Evolutionary conservation across 1,140 invertebrate species (phyloP), one percentile per base, ranked within the genome.

Genomic region (Drosophila obscura): DNA sequence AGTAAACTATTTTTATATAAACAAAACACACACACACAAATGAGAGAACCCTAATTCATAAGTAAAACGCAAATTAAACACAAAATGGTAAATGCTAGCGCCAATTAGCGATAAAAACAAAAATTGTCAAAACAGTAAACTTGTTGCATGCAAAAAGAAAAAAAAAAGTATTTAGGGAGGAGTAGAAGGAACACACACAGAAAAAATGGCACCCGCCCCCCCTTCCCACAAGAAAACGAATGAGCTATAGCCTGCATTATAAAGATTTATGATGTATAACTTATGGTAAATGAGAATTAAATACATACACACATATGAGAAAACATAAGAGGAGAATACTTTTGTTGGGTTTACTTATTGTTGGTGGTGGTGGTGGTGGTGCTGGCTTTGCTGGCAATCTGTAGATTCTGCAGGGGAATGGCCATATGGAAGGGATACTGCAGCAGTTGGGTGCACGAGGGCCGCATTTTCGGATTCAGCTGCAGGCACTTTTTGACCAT

Each of bases 371-470:
- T 35, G 19, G 19, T 24, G 26, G 26, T 28, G 19, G 8, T 2
- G 31, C 2, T 24, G 43, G 31, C 19, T 22, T 22, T 15, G 28
- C 15, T 49, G 35, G 74, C 43, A 26, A 90, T 31, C 31, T 83
- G 71, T 19, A 91, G 56, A 61, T 91, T 91, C 55, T 91, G 83
- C 16, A 91, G 65, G 2, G 91, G 90, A 59, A 92, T 91, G 44
- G 91, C 56, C 91, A 91, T 92, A 22, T 91, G 89, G 77, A 96
- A 96, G 4, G 94, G 93, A 92, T 96, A 93, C 51, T 93, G 77
- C 4, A 97, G 90, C 8, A 98, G 92, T 59, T 97, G 94, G 15
- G 94, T 93, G 13, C 96, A 95, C 0, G 95, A 95, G 0, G 96
- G 95, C 62, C 97, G 92, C 24, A 93, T 89, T 80, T 95, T 95